These are phyloP conservation scores for Parus major DNA, from an alignment of 2,113 vertebrate species.

Conservation along the genomic window DNA sequence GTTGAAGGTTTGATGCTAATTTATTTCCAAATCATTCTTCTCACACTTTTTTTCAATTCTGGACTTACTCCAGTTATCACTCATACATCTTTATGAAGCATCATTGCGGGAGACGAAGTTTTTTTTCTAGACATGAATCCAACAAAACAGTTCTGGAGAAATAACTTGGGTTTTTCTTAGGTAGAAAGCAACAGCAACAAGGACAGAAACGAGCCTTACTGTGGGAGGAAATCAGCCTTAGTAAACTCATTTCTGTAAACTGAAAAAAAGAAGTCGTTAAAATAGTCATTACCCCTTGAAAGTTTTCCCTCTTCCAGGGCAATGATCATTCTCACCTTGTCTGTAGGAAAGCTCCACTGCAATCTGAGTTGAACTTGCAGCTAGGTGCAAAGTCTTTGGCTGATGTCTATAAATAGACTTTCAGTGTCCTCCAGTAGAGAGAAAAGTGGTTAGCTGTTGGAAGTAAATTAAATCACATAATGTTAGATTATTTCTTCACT, in stretches of 20 bases:
- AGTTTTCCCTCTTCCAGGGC: neutral
- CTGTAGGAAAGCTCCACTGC: neutral
- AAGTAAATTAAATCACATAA: neutral
- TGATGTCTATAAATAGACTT: neutral
- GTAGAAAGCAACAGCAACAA: neutral
- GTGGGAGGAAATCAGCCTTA: neutral
- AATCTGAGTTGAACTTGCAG: neutral
- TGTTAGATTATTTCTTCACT: neutral
- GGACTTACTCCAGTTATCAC: neutral
- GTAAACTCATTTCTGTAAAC: neutral
- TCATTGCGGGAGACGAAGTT: accelerated
- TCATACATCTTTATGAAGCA: neutral
- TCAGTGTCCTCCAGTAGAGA: neutral
- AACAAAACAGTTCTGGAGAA: neutral
- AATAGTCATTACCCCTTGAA: neutral
- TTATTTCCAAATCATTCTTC: neutral
- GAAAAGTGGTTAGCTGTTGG: neutral
- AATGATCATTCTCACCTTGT: neutral
- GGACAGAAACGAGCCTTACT: neutral
- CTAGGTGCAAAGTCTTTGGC: neutral
- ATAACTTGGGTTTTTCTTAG: neutral
- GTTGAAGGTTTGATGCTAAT: neutral
- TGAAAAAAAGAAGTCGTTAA: neutral
- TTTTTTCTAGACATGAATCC: neutral
- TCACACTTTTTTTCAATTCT: neutral